Base-by-base conservation (phyloP, 1,140 invertebrate genomes). In the Drosophila gunungcola region DNA sequence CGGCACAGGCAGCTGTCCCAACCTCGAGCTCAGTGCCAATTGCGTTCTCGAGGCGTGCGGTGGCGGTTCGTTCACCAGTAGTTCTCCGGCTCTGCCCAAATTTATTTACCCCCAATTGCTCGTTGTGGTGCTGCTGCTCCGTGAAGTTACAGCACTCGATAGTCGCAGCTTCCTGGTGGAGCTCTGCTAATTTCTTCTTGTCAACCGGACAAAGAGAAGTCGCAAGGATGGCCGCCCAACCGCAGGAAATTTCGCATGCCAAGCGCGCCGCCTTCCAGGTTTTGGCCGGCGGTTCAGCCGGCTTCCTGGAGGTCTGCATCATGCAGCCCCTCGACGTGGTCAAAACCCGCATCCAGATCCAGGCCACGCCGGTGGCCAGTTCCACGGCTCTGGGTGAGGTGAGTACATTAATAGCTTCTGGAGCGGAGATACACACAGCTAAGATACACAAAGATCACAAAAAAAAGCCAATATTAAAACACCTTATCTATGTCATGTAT, bases 251-350 rank as follows among this genome's bases (percentile, higher is more conserved):
- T 9, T 67, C 91, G n/a, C 52, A 53, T 1, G 84, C 95, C 38
- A 96, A 96, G 92, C 94, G 96, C 91, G 96, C 96, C 52, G 94
- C 94, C 2, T 96, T 98, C 91, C 97, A 98, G 94, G 95, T 98
- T 79, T 94, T 95, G 38, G 96, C 97, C 76, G 97, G 97, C 62
- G 97, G 97, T 62, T 97, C 96, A 72, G 97, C 97, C 76, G 97
- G 97, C 72, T 98, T 98, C 93, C 95, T 98, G 12, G 98, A 99
- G 94, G 97, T 98, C 51, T 98, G 96, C 88, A 96, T 98, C 60
- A 98, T 99, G 98, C 97, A 98, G 93, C 98, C 98, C 2, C 93
- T 98, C 89, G 98, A 99, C 93, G 93, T 98, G 57, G 95, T 98
- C 1, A 98, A 98, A 94, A 99, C 97, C 5, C 93, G 97, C 60